These are phyloP conservation scores for Anabacerthia variegaticeps DNA, from an alignment of 2,797 vertebrate species.

Conservation along the genomic window DNA sequence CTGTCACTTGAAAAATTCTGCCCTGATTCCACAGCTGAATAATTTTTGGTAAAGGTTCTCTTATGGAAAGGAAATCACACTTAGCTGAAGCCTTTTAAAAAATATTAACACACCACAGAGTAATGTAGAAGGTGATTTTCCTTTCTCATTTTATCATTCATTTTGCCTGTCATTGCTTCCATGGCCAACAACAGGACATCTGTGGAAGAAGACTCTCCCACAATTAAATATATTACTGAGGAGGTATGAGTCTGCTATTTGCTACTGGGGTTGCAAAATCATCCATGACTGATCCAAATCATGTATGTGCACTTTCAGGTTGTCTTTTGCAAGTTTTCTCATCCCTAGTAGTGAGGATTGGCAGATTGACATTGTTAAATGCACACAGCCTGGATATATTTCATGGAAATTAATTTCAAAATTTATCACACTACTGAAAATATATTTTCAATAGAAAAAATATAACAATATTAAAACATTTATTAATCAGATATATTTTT, in stretches of 20 bases:
- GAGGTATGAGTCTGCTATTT: conserved; percentile 27
- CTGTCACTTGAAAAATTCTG: neutral
- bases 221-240: neutral
- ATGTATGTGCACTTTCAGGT: neutral
- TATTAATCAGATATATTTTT: conserved; percentile 79
- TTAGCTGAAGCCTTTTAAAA: neutral
- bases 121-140: neutral
- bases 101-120: neutral
- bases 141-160: neutral
- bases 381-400: conserved; percentile 33
- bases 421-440: conserved; percentile 67
- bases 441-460: conserved; percentile 72
- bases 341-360: conserved; percentile 5
- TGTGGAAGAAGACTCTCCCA: conserved; percentile 10
- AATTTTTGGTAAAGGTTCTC: neutral
- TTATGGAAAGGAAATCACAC: neutral
- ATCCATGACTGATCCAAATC: neutral
- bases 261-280: conserved; percentile 21
- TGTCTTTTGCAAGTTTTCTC: neutral
- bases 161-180: conserved; percentile 23
- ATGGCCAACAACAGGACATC: neutral
- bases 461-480: conserved; percentile 59
- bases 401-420: conserved; percentile 56
- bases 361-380: conserved; percentile 28
- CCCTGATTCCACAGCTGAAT: neutral